Base-by-base conservation (phyloP, 92 coral and sea anemone genomes). In the Porites lobata region DNA sequence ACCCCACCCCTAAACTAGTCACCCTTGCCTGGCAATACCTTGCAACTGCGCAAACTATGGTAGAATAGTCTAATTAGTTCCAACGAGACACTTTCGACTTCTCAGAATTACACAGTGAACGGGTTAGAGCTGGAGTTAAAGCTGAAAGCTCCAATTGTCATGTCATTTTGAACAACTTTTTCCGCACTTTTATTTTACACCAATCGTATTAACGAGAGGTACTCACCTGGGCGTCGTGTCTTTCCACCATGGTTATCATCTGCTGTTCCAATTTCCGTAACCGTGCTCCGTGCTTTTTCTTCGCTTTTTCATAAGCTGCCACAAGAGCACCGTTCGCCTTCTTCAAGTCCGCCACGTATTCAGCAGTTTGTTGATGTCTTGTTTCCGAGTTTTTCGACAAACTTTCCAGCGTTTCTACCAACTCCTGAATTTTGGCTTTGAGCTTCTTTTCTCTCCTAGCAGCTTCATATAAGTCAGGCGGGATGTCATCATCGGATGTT, bases 271-370 rank as follows among this genome's bases (percentile, higher is more conserved):
- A 86, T 71, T 97, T 97, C 57, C 98, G 86, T 73, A 97, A 88
- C 53, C 99, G 86, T 0, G 98, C 92, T 1, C 98, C 98, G 20
- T 97, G 99, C 61, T 97, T 97, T 89, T 93, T 95, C 86, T 95
- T 97, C 17, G 99, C 99, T 80, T 97, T 97, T 88, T 97, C 99
- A 72, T 97, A 97, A 29, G 99, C 99, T 7, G 99, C 99, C 57
- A 97, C 99, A 56, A 97, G 91, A 2, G 99, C 99, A 17, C 99
- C 99, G 78, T 97, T 97, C 13, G 99, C 99, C 80, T 97, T 85
- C 83, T 97, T 97, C 24, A 97, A 69, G 73, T 97, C 99, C 50
- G 98, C 90, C 74, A 97, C 96, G 54, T 97, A 97, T 92, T 97
- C 99, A 0, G 98, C 99, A 18, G 99, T 96, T 79, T 97, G 99